phyloP scores from a whole-genome alignment of 2,888 invertebrate species.

The Mythimna pallens region DNA sequence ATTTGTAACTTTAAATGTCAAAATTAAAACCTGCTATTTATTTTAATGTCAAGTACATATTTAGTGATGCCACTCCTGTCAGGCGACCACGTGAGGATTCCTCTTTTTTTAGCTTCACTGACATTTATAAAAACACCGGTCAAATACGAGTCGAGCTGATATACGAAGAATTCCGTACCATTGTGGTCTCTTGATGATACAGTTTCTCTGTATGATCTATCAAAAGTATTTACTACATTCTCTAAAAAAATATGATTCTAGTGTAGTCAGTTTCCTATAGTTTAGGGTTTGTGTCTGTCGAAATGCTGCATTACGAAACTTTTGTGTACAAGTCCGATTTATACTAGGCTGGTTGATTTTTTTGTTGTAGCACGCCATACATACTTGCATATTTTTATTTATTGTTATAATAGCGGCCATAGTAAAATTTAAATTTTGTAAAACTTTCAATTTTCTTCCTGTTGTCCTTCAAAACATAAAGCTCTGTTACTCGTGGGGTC shows the following conservation, averaged over 20 bases:
- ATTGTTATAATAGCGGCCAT: neutral
- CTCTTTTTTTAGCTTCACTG: constrained; percentile 1
- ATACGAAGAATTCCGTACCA: neutral
- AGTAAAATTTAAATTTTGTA: neutral
- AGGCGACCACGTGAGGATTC: neutral
- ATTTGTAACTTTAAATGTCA: constrained; percentile 39
- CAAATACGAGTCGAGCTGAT: neutral
- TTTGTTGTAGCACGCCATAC: neutral
- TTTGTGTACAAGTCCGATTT: neutral
- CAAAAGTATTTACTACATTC: too few species aligned
- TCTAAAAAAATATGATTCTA: neutral
- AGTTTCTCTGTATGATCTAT: too few species aligned
- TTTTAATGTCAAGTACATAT: constrained; percentile 36
- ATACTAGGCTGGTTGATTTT: neutral
- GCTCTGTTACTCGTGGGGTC: neutral
- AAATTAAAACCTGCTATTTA: constrained; percentile 27
- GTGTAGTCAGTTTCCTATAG: neutral
- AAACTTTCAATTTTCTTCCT: neutral
- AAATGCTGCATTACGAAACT: neutral
- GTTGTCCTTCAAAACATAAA: neutral
- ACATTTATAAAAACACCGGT: neutral
- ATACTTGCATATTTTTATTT: neutral
- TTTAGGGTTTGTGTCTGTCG: neutral
- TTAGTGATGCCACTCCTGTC: neutral
- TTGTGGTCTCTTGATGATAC: neutral